phyloP scores from a whole-genome alignment of 2,888 invertebrate species.

The Crepidodera aurea region DNA sequence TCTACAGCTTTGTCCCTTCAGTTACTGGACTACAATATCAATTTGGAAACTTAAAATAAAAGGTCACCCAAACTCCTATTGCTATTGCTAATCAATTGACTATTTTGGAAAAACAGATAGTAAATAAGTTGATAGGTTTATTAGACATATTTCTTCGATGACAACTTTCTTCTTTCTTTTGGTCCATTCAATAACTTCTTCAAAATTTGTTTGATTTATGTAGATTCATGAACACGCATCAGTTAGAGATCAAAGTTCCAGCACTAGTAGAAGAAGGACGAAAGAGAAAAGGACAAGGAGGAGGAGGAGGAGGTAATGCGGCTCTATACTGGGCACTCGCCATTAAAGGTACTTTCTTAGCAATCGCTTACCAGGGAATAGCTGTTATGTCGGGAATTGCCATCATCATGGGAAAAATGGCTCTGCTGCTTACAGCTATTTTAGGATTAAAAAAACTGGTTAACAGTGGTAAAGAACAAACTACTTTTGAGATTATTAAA shows the following conservation, averaged over 20 bases:
- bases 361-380: conserved; percentile 78
- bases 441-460: conserved; percentile 83
- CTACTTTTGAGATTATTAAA: conserved; percentile 85
- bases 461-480: conserved; percentile 75
- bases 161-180: too few species aligned
- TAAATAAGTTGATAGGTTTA: too few species aligned
- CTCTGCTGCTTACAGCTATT: conserved; percentile 78
- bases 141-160: too few species aligned
- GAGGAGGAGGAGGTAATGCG: conserved; percentile 53
- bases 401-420: conserved; percentile 83
- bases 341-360: conserved; percentile 75
- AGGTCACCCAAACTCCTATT: too few species aligned
- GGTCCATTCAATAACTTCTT: too few species aligned
- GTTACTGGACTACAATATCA: too few species aligned
- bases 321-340: conserved; percentile 74
- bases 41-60: too few species aligned
- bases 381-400: conserved; percentile 82
- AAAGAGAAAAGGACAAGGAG: conserved; percentile 23
- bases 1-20: too few species aligned
- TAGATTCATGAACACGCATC: conserved; percentile 69
- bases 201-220: too few species aligned
- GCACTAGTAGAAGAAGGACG: conserved; percentile 59
- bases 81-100: too few species aligned
- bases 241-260: conserved; percentile 57
- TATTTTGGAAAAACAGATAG: too few species aligned